Percentiles rank a stretch among this genome's conserved stretches.
phyloP scores from a whole-genome alignment of 2,888 invertebrate genomes.

The Bruchidius siliquastri region DNA sequence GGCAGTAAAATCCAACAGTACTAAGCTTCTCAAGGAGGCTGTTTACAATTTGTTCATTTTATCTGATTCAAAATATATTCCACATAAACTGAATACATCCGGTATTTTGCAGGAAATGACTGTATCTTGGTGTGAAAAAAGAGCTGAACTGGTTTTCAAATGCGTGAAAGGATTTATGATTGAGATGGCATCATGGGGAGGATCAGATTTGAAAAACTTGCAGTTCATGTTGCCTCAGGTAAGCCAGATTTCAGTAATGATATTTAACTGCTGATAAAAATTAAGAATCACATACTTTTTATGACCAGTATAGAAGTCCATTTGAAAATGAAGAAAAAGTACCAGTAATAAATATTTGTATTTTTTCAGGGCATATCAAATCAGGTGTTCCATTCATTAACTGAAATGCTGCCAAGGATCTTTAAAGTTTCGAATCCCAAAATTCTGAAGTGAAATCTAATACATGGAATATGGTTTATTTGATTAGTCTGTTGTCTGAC shows the following conservation, averaged over 20 bases:
- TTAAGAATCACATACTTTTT: too few species aligned
- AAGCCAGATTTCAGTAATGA: conserved; percentile 15
- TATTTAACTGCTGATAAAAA: too few species aligned
- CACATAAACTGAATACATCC: too few species aligned
- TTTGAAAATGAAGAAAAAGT: too few species aligned
- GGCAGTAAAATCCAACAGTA: too few species aligned
- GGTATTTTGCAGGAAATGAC: conserved; percentile 79
- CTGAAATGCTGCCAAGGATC: conserved; percentile 86
- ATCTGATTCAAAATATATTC: too few species aligned
- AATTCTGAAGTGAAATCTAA: conserved; percentile 54
- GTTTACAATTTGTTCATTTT: too few species aligned
- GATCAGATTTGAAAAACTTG: conserved; percentile 81
- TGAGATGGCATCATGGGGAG: conserved; percentile 93
- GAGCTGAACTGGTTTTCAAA: conserved; percentile 96
- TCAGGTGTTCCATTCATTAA: conserved; percentile 74
- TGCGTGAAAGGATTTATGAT: conserved; percentile 99
- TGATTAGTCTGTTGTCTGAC: too few species aligned
- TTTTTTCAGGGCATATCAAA: conserved; percentile 66
- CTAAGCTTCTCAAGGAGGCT: too few species aligned
- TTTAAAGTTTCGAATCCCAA: conserved; percentile 94
- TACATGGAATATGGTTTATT: background rate
- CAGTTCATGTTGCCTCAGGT: conserved; percentile 81
- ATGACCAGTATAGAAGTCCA: too few species aligned
- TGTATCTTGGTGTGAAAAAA: conserved; percentile 89
- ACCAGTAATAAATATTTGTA: too few species aligned